Base-by-base conservation (phyloP, 2,888 invertebrate genomes). In the Sceliomorpha sp. region DNA sequence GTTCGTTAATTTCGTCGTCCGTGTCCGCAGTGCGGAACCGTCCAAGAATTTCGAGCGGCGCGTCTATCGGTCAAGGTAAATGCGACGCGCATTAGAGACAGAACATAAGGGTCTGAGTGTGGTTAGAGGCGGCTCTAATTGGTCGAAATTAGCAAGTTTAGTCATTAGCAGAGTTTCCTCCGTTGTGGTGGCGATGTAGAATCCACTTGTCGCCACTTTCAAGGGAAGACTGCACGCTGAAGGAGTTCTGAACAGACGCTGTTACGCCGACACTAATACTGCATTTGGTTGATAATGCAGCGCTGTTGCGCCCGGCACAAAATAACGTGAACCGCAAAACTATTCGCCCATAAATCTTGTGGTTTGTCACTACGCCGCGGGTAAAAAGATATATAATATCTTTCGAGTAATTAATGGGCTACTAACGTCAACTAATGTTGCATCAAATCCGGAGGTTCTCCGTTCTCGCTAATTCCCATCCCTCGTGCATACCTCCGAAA, bases 111-210 rank as follows among this genome's bases (percentile, higher is more conserved):
- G 72, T 70, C 63, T 29, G 64, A 58, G 56, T 58, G 72, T 45
- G 73, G 73, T 70, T 39, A 37, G 68, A 73, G 76, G 74, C 66
- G 76, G 75, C 81, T 76, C 85, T 88, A 88, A 88, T 88, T 88
- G 86, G 86, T 84, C 80, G 84, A 86, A 88, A 88, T 88, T 87
- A 88, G 87, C 86, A 88, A 88, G 87, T 88, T 88, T 87, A 85
- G 87, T 87, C 87, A 88, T 88, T 88, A 88, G 84, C 76, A 75
- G 86, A 87, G 87, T 87, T 88, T 86, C 85, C 84, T 79, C 75
- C 78, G 78, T 78, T 79, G 80, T 66, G 78, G 78, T 73, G 75
- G 75, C 77, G 76, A 80, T 73, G 76, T 73, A 70, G 74, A 79
- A 80, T 82, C 82, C 84, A 84, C 83, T 83, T 81, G 83, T 82